phyloP scores from a whole-genome alignment of 2,888 invertebrate species.

The Chrysolina haemoptera region DNA sequence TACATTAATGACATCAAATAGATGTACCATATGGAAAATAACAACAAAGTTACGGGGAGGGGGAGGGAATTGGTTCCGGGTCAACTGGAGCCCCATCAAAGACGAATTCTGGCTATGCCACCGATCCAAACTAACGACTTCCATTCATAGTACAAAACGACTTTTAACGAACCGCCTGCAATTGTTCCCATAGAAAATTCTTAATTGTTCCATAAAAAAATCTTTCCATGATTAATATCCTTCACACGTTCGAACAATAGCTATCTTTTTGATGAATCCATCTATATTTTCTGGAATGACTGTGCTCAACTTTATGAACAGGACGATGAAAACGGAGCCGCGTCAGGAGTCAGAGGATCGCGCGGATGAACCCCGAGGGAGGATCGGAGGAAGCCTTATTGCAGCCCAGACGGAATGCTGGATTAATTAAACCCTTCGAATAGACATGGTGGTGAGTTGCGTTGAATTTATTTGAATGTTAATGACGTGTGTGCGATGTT shows the following conservation, averaged over 20 bases:
- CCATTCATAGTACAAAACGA: no score
- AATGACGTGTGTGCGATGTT: background rate
- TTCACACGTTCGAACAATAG: background rate
- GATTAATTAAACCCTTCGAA: constrained; percentile 41
- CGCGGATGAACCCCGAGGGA: constrained; percentile 27
- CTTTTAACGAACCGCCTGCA: background rate
- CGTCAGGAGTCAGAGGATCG: background rate
- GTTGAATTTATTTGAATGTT: constrained; percentile 27
- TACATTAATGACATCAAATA: no score
- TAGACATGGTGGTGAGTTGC: constrained; percentile 44
- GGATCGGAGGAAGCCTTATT: constrained; percentile 35
- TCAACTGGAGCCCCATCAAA: no score
- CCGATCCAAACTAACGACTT: no score
- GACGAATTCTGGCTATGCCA: no score
- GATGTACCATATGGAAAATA: no score
- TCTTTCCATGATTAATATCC: background rate
- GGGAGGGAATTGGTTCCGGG: no score
- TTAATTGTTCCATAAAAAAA: no score
- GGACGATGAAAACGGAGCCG: background rate
- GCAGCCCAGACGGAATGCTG: constrained; percentile 35
- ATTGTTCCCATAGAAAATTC: background rate
- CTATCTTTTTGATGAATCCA: background rate
- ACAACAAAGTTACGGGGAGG: no score
- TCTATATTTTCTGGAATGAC: constrained; percentile 17
- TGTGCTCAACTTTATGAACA: constrained; percentile 19